Base-by-base conservation (phyloP, 2,888 invertebrate genomes). In the Epinotia brunnichana region DNA sequence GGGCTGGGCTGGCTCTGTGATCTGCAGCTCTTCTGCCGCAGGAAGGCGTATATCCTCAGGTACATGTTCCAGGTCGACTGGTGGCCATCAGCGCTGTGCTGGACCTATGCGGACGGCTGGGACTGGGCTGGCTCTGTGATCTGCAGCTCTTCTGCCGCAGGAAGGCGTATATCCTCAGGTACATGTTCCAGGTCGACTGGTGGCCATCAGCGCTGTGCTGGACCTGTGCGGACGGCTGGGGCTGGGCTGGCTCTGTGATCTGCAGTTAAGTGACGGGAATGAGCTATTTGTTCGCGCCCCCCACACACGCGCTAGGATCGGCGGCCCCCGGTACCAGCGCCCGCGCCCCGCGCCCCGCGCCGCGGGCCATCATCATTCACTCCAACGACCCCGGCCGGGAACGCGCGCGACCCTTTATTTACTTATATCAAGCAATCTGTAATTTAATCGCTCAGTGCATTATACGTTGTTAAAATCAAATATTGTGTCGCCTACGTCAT, bases 1-100 rank as follows among this genome's bases (percentile, higher is more conserved):
- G 95, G 96, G 0, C 92, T 96, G 0, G 97, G 97, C 3, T 96
- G 95, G 94, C 87, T 96, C 0, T 96, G 96, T 4, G 96, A 97
- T 81, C 85, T 96, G 5, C 95, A 96, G 77, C 86, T 96, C 2
- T 96, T 96, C 77, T 95, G 96, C 83, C 94, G 96, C 64, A 94
- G 94, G 80, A 96, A 96, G 88, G 95, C 95, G 3, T 96, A 96
- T 74, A 95, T 95, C 60, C 83, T 95, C 76, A 96, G 96, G 96
- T 96, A 79, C 21, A 24, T 24, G 21, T 24, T 29, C 0, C 95
- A 83, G 96, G 96, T 56, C 95, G 95, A 61, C 87, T 97, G 76
- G 95, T 97, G 3, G 96, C 96, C 0, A 95, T 96, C 54, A 96
- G 96, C 70, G 96, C 97, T 0, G 95, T 95, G 0, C 86, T 96